A percentile compares a stretch with the other conserved stretches of the same genome.
Evolutionary conservation across 2,888 invertebrate species (phyloP).

Genomic region (Tigriopus californicus): DNA sequence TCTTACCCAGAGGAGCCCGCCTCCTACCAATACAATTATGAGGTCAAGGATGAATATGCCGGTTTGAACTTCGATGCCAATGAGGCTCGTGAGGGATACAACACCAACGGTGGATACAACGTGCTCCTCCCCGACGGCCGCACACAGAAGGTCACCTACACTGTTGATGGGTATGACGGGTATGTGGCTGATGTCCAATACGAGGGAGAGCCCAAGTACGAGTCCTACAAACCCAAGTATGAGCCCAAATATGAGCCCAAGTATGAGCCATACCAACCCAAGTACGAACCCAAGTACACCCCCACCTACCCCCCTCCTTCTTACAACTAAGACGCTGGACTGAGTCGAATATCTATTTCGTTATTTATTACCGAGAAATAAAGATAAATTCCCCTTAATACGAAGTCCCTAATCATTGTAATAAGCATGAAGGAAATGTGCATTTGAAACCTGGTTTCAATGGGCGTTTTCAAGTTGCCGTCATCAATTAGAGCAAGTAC

Average conservation of each 20-base stretch:
- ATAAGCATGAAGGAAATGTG: too few relatives aligned
- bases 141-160: neutral
- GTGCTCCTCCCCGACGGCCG: slow-evolving; percentile 7
- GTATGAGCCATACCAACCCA: too few relatives aligned
- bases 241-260: too few relatives aligned
- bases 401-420: too few relatives aligned
- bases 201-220: slow-evolving; percentile 8
- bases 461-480: too few relatives aligned
- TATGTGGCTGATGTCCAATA: slow-evolving; percentile 7
- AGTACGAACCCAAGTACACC: too few relatives aligned
- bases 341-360: neutral
- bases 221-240: neutral
- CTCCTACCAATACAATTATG: slow-evolving; percentile 5
- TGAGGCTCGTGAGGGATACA: slow-evolving; percentile 10
- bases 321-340: neutral
- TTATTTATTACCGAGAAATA: neutral
- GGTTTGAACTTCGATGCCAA: slow-evolving; percentile 4
- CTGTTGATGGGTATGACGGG: neutral
- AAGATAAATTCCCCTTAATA: neutral
- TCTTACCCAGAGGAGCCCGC: slow-evolving; percentile 1
- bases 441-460: too few relatives aligned
- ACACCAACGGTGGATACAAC: neutral
- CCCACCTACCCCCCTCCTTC: neutral
- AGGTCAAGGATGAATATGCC: slow-evolving; percentile 1
- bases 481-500: too few relatives aligned